Evolutionary conservation across 2,797 vertebrate genomes (phyloP), one percentile per base, ranked within the genome.

Genomic region (Synaphobranchus kaupii): DNA sequence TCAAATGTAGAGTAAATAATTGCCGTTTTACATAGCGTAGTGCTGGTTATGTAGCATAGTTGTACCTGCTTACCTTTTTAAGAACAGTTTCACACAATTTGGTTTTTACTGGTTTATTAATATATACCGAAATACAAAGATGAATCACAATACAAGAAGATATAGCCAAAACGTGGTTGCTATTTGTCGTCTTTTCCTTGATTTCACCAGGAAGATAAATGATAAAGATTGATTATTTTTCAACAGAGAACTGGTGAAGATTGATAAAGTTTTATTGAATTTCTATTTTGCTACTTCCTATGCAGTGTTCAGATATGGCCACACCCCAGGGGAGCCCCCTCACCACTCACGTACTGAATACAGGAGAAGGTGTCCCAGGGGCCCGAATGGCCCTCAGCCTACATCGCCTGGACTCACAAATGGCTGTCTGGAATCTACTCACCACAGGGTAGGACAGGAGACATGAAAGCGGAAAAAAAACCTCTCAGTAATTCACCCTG

Each of bases 301-400:
- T 88, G 28, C 80, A 96, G 96, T 90, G 78, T 85, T 84, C 87
- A 89, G 84, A 84, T 68, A 96, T 96, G 95, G 89, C 93, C 20
- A 85, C 44, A n/a, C 90, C 92, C 6, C 78, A 89, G 0, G 86
- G 85, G 87, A 95, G 95, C 88, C 95, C 95, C 13, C 92, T 97
- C 54, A 95, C 94, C 87, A 96, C 94, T 39, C 96, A 97, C 86
- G 95, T 97, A 81, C 91, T 97, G 82, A 96, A 97, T 91, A 95
- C 92, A 28, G 94, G 90, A 0, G 88, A 78, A 34, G 96, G 96
- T 0, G 84, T 95, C 87, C 96, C 96, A 80, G 95, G 92, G 7
- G 93, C 94, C 0, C 93, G 93, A 81, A 91, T 97, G 91, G 76
- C 88, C 84, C 87, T 97, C 80, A 91, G 88, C 84, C 94, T 97